These are phyloP conservation scores for Tholera decimalis DNA, from an alignment of 2,888 invertebrate species.

Conservation along the genomic window DNA sequence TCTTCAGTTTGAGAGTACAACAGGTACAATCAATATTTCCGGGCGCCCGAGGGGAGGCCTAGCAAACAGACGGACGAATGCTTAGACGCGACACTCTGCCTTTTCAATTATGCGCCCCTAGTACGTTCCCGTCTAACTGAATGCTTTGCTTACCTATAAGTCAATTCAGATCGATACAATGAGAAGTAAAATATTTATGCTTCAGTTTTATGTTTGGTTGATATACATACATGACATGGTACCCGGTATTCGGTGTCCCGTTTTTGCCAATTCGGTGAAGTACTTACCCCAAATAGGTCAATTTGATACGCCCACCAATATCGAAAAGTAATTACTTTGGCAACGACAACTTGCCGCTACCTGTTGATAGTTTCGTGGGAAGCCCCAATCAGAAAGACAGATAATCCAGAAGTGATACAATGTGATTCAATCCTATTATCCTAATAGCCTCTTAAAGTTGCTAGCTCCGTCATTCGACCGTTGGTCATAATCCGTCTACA, in stretches of 20 bases:
- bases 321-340: slow-evolving; percentile 55
- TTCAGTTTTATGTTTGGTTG: background rate
- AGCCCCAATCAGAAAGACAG: slow-evolving; percentile 55
- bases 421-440: slow-evolving; percentile 72
- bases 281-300: slow-evolving; percentile 40
- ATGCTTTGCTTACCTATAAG: slow-evolving; percentile 29
- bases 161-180: slow-evolving; percentile 24
- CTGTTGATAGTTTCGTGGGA: slow-evolving; percentile 60
- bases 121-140: slow-evolving; percentile 23
- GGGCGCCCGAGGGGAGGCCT: slow-evolving; percentile 69
- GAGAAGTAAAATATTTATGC: background rate
- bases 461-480: slow-evolving; percentile 70
- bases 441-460: slow-evolving; percentile 75
- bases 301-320: slow-evolving; percentile 39
- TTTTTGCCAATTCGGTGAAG: slow-evolving; percentile 14
- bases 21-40: slow-evolving; percentile 85
- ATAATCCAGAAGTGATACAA: slow-evolving; percentile 67
- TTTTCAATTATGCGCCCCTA: slow-evolving; percentile 59
- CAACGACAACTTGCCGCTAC: slow-evolving; percentile 43
- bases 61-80: slow-evolving; percentile 74
- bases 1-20: slow-evolving; percentile 70
- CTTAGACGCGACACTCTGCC: slow-evolving; percentile 74
- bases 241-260: background rate
- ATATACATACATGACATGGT: too few species aligned
- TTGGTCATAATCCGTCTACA: slow-evolving; percentile 70